Percentiles rank a stretch among this genome's conserved stretches.
phyloP scores from a whole-genome alignment of 2,113 vertebrate genomes.

The Protobothrops mucrosquamatus region DNA sequence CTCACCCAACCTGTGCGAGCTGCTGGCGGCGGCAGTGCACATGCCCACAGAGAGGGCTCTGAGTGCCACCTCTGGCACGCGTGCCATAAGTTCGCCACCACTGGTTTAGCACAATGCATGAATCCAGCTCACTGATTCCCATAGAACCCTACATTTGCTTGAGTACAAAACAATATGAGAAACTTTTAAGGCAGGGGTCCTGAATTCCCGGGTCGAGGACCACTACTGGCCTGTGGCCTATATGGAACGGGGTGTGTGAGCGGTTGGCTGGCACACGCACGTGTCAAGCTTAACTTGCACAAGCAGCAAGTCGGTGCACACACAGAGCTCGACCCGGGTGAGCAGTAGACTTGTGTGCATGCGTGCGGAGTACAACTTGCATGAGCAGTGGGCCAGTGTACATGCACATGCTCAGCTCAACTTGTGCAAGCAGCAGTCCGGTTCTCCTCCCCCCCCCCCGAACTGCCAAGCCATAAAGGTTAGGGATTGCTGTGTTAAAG shows the following conservation, averaged over 20 bases:
- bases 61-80: too few species aligned
- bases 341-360: background rate
- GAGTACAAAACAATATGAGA: background rate
- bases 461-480: background rate
- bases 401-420: background rate
- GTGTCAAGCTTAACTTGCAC: too few species aligned
- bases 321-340: too few species aligned
- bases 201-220: background rate
- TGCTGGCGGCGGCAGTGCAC: too few species aligned
- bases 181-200: background rate
- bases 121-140: background rate
- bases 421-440: background rate
- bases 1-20: too few species aligned
- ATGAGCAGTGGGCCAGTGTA: background rate
- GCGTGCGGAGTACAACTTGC: background rate
- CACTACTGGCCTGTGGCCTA: background rate
- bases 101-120: background rate
- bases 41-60: too few species aligned
- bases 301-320: too few species aligned
- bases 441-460: background rate
- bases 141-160: background rate
- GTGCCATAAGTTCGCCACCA: too few species aligned
- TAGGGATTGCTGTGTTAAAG: background rate
- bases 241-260: background rate
- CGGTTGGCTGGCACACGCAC: background rate